Base-by-base conservation (phyloP, 2,113 vertebrate species). In the Odocoileus hemionus region DNA sequence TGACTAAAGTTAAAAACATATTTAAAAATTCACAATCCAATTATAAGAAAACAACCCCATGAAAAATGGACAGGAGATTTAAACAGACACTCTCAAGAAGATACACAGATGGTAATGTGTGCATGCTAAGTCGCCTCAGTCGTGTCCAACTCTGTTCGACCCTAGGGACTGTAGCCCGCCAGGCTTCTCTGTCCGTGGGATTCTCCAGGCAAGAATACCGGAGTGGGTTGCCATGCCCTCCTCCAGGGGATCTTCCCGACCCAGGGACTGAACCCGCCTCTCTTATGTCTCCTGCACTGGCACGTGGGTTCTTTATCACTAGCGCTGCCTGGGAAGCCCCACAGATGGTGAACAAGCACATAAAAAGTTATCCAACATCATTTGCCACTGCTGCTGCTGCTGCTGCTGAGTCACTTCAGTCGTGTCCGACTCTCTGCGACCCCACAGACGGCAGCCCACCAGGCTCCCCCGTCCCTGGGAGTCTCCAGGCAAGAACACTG, bases 1-100 rank as follows among this genome's bases (percentile, higher is more conserved):
- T 43, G 39, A 52, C 15, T 55, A 36, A 54, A 21, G 6, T 54
- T 61, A 79, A 89, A 91, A 91, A 58, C 25, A 92, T 67, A 91
- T 47, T 89, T 91, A 78, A 96, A 93, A 94, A 89, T 19, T 85
- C 36, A 76, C 7, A 91, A 61, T 28, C 19, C 14, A 96, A 36
- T 80, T 61, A 61, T 36, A 86, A 86, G n/a, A 70, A 89, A 88
- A 64, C 3, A 92, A 54, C 9, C 7, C 43, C 52, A 30, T 76
- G 3, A 57, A 60, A 89, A 89, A 80, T 30, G 12, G 33, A 21
- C 5, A 64, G 76, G 64, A 97, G 12, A 36, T 88, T 19, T 88
- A 45, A 95, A 89, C 4, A 95, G 26, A 74, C 8, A 90, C 0
- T 7, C 8, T 23, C 80, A 95, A 86, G 52, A 88, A 45, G 43